These are phyloP conservation scores for Himalopsyche anomala DNA, from an alignment of 2,888 invertebrate species.

Conservation along the genomic window DNA sequence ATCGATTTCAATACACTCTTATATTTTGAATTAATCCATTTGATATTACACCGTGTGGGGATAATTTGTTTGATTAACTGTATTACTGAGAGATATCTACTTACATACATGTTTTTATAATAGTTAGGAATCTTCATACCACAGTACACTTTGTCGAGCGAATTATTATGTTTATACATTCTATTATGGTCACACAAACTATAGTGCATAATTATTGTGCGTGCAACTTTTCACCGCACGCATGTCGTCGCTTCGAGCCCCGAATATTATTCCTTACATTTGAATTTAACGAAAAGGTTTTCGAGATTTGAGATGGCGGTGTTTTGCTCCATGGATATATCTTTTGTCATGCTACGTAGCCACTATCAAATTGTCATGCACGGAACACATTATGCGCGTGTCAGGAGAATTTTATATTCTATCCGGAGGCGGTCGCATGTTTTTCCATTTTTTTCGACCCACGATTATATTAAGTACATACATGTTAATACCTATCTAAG, in stretches of 20 bases:
- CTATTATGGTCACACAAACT: background rate
- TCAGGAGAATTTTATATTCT: slow-evolving; percentile 25
- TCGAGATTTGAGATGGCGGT: background rate
- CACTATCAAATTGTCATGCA: slow-evolving; percentile 40
- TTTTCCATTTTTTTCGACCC: slow-evolving; percentile 23
- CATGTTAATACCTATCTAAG: background rate
- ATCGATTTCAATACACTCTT: no score
- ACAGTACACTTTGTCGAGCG: background rate
- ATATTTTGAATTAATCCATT: no score
- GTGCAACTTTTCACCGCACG: background rate
- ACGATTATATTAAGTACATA: slow-evolving; percentile 19
- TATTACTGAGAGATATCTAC: no score
- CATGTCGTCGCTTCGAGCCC: background rate
- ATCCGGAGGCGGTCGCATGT: slow-evolving; percentile 33
- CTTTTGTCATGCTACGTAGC: background rate
- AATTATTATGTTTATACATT: background rate
- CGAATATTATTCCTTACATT: background rate
- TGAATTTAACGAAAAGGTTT: slow-evolving; percentile 10
- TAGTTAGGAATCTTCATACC: background rate
- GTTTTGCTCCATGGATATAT: slow-evolving; percentile 6
- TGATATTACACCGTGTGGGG: no score
- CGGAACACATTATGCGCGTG: slow-evolving; percentile 36
- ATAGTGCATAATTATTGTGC: background rate
- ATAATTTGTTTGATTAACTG: no score
- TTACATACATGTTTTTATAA: no score